These are phyloP conservation scores for Brachionus manjavacas DNA, from an alignment of 1,140 invertebrate species.

Conservation along the genomic window DNA sequence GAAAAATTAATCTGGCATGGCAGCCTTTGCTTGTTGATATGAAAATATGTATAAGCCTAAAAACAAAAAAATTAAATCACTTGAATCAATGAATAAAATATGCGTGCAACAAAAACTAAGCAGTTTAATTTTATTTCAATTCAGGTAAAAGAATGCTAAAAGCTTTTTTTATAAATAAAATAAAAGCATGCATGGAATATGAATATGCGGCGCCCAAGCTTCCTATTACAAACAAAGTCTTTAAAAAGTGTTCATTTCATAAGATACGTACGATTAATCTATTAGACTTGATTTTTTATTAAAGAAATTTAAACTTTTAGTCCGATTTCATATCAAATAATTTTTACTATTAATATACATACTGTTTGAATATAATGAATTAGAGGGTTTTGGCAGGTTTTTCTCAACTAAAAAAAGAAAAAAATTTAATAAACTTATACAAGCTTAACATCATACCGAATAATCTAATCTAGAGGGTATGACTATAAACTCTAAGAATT, in stretches of 20 bases:
- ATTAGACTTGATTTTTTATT: slow-evolving; percentile 2
- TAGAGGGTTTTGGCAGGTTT: neutral
- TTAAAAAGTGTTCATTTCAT: neutral
- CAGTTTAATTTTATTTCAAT: neutral
- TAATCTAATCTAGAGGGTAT: neutral
- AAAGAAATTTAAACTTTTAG: neutral
- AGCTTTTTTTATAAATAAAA: neutral
- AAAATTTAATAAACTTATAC: neutral
- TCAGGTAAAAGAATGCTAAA: neutral
- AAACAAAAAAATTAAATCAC: neutral
- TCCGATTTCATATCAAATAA: neutral
- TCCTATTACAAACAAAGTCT: neutral
- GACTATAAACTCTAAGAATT: neutral
- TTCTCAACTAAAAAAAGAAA: neutral
- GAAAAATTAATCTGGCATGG: neutral
- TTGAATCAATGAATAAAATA: neutral
- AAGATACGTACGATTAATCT: neutral
- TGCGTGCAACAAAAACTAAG: neutral
- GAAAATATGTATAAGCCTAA: slow-evolving; percentile 31
- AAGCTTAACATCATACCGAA: neutral
- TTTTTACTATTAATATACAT: slow-evolving; percentile 26
- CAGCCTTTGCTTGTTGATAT: slow-evolving; percentile 14
- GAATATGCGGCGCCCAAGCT: neutral
- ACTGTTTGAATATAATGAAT: slow-evolving; percentile 16
- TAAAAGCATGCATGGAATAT: neutral